Conservation (phyloP, 2,113 vertebrate genomes). For the Gasterosteus nipponicus region DNA sequence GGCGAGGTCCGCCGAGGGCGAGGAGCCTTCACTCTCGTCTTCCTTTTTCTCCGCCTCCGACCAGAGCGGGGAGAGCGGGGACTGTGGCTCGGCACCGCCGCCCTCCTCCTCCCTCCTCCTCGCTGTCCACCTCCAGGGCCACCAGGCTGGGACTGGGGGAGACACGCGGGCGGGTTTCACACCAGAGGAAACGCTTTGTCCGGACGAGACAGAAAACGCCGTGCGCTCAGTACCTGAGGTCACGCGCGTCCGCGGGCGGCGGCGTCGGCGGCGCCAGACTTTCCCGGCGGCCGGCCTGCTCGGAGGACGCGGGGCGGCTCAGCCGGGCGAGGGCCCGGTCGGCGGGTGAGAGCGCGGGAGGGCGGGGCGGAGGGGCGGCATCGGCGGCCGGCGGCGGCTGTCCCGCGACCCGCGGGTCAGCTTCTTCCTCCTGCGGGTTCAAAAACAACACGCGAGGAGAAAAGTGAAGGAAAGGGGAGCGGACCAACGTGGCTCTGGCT, state of each 20-base stretch:
- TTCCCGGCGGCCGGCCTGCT: conserved; percentile 64
- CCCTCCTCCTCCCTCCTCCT: conserved; percentile 85
- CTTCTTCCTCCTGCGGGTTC: conserved; percentile 74
- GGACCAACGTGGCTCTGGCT: too few species aligned
- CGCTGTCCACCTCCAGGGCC: conserved; percentile 87
- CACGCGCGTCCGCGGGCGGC: conserved; percentile 71
- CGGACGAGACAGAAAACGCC: not conserved
- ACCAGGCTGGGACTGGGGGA: conserved; percentile 88
- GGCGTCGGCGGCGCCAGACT: conserved; percentile 51
- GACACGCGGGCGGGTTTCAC: not conserved
- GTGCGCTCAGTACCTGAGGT: conserved; percentile 72
- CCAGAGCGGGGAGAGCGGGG: conserved; percentile 47
- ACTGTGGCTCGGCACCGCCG: conserved; percentile 62
- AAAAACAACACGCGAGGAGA: conserved; percentile 8
- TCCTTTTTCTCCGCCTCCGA: conserved; percentile 67
- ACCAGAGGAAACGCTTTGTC: not conserved
- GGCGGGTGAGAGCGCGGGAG: conserved; percentile 49
- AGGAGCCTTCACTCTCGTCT: conserved; percentile 74
- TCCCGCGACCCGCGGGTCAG: conserved; percentile 55
- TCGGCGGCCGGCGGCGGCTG: conserved; percentile 42
- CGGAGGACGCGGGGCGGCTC: conserved; percentile 64
- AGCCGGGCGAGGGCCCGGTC: conserved; percentile 61
- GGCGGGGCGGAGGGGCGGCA: conserved; percentile 44
- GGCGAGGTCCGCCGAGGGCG: conserved; percentile 64
- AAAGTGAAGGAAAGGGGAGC: not conserved